A percentile compares a stretch with the other conserved stretches of the same genome.
Evolutionary conservation across 2,113 vertebrate species (phyloP).

Genomic region (Arothron firmamentum): DNA sequence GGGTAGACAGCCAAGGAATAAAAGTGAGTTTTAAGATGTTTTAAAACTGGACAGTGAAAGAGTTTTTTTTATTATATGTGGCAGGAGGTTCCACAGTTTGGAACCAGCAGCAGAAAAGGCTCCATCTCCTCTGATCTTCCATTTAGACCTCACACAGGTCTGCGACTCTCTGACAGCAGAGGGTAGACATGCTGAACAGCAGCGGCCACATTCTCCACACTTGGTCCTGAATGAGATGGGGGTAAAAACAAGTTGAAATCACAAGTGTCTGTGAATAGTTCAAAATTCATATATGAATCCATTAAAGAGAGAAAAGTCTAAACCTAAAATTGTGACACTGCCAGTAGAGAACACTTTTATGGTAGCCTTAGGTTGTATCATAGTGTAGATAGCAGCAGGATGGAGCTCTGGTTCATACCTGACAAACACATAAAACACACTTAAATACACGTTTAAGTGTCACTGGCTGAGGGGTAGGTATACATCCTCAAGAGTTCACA

Average conservation of each 20-base stretch:
- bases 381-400: conserved; percentile 94
- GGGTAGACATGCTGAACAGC: conserved; percentile 96
- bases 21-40: too few relatives aligned
- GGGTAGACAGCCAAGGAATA: too few relatives aligned
- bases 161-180: conserved; percentile 92
- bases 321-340: conserved; percentile 97
- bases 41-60: too few relatives aligned
- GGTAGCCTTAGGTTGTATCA: conserved; percentile 91
- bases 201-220: conserved; percentile 87
- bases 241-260: not conserved
- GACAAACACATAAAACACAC: conserved; percentile 14
- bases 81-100: too few relatives aligned
- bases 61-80: too few relatives aligned
- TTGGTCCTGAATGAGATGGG: conserved; percentile 68
- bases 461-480: not conserved
- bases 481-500: too few relatives aligned
- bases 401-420: conserved; percentile 99
- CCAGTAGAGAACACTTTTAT: conserved; percentile 98
- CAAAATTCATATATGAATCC: not conserved
- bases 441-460: not conserved
- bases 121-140: not conserved
- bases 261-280: not conserved
- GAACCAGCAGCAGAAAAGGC: too few relatives aligned
- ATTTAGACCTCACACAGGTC: conserved; percentile 44
- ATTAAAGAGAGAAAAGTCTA: not conserved